Conservation (phyloP, 2,113 vertebrate genomes). For the Gambusia holbrooki region DNA sequence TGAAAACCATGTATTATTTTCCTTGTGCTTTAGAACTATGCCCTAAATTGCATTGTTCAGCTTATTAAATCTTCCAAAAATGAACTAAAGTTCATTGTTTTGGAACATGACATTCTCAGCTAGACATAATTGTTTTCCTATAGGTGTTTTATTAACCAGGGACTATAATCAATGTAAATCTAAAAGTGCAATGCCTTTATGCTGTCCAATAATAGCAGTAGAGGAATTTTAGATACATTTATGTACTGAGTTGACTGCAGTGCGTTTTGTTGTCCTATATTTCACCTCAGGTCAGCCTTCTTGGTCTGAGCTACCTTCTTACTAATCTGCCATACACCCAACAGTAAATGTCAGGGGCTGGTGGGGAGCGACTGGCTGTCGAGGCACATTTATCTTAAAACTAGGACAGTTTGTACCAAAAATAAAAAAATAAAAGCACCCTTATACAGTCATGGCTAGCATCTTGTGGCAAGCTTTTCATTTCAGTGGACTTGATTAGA, state of each 20-base stretch:
- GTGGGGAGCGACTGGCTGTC: constrained; percentile 65
- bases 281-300: constrained; percentile 36
- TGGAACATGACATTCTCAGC: neutral
- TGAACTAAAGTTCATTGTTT: neutral
- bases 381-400: constrained; percentile 63
- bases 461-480: constrained; percentile 10
- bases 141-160: neutral
- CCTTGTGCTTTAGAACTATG: neutral
- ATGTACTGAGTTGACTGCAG: neutral
- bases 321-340: constrained; percentile 31
- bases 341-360: constrained; percentile 71
- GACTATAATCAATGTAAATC: neutral
- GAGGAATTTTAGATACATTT: neutral
- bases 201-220: neutral
- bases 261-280: neutral
- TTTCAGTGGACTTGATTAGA: constrained; percentile 8
- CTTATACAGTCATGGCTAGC: constrained; percentile 5
- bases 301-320: constrained; percentile 53
- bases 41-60: neutral
- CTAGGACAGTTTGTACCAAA: constrained; percentile 41
- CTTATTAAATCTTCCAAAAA: neutral
- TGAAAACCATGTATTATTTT: neutral
- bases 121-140: neutral
- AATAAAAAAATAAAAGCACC: constrained; percentile 14
- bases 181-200: neutral